Evolutionary conservation across 1,140 invertebrate species (phyloP).

Genomic region (Bombus huntii): DNA sequence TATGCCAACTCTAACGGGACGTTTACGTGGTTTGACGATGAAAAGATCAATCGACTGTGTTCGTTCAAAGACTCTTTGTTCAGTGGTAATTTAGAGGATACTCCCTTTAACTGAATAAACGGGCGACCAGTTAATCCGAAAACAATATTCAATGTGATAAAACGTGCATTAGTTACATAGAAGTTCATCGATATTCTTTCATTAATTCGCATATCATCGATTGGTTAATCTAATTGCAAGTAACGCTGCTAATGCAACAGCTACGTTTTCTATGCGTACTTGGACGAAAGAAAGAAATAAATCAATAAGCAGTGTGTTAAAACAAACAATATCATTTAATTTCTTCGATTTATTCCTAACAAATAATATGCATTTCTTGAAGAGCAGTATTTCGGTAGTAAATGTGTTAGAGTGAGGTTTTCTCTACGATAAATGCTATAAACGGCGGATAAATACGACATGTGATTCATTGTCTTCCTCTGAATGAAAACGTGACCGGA

Average conservation of each 20-base stretch:
- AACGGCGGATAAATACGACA: too few species aligned
- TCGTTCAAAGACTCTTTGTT: background rate
- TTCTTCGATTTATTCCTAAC: too few species aligned
- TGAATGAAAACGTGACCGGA: background rate
- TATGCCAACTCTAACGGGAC: conserved; percentile 24
- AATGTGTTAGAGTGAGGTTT: background rate
- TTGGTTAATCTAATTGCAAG: too few species aligned
- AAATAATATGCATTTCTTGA: too few species aligned
- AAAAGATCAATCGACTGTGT: background rate
- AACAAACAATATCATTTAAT: too few species aligned
- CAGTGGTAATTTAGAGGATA: background rate
- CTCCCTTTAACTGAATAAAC: background rate
- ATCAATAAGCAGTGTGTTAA: too few species aligned
- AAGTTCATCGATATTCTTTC: too few species aligned
- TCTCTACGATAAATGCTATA: background rate
- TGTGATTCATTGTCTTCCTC: background rate
- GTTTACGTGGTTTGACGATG: background rate
- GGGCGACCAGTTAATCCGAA: too few species aligned
- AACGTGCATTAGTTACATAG: background rate
- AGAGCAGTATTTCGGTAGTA: background rate
- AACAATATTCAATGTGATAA: background rate
- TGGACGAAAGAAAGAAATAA: too few species aligned
- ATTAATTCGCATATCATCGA: too few species aligned
- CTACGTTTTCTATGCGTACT: too few species aligned
- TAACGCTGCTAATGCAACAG: too few species aligned